Base-by-base conservation (phyloP, 2,888 invertebrate species). In the Tineola bisselliella region DNA sequence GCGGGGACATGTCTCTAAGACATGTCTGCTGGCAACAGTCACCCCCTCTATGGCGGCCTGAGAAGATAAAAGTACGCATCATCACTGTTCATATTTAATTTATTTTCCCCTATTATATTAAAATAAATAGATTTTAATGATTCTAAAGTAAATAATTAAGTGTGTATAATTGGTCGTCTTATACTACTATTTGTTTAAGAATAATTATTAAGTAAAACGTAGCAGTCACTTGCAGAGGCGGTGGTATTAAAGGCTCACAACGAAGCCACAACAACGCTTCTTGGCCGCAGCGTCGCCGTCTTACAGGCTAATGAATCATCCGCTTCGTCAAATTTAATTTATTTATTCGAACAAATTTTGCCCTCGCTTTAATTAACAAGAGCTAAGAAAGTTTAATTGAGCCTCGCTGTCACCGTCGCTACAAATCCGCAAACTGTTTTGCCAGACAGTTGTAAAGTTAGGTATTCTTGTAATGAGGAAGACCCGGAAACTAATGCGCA, bases 281-380 rank as follows among this genome's bases (percentile, higher is more conserved):
- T 54, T 54, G 54, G 54, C 54, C 54, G 48, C 15, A 38, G 17
- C 15, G 18, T n/a, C 18, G 60, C 44, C 59, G 59, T 58, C 60
- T 60, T 25, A 33, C 59, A 30, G 60, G 52, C 60, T 60, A 60
- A 60, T 60, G 60, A 60, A 60, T 60, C 60, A 60, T 60, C 30
- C 60, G 60, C 60, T 19, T 60, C 60, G 60, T 60, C 60, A 60
- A 60, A 60, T 60, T 48, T 60, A 60, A 60, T 60, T 60, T 60
- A 60, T 60, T 60, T 60, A 60, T 60, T 60, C 60, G 48, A 60
- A 60, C 60, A 60, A 60, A 60, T 60, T 60, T 48, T 44, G 30
- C 60, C 31, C 60, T 31, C 48, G 60, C 48, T 48, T 60, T 60
- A 60, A 60, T 60, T 60, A 60, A 60, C 44, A 48, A 48, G 33